Base-by-base conservation (phyloP, 1,140 invertebrate species). In the Chironomus tepperi region DNA sequence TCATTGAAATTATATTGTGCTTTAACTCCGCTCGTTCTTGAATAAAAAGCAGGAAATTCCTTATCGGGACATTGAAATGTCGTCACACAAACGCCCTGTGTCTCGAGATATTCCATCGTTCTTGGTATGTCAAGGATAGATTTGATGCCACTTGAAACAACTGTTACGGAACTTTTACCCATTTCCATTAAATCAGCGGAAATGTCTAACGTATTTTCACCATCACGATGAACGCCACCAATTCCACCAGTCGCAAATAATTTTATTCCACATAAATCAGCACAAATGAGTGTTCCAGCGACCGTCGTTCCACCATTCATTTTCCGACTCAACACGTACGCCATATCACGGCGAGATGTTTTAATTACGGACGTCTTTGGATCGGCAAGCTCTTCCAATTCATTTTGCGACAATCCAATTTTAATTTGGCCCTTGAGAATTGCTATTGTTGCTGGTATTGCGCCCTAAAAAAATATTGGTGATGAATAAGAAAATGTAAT, bases 91-190 rank as follows among this genome's bases (percentile, higher is more conserved):
- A 98, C 95, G 8, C 97, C 96, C 83, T 96, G 89, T 0, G 96
- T 98, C 86, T 98, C 97, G 92, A 99, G 84, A 81, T 91, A 98
- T 82, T 99, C 98, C 42, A 99, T 84, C 0, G 97, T 99, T 79
- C 91, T 90, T 0, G 88, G 89, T 79, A 99, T 96, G 81, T 99
- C 98, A 42, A 99, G 85, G 78, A 99, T 99, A 43, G 96, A 97
- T 85, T 99, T 99, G 47, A 98, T 89, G 15, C 98, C 98, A 78
- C 96, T 94, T 76, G 94, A 98, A 1, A 99, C 89, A 10, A 99
- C 96, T 75, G 93, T 88, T 0, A 98, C 89, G 7, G 91, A 89
- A 75, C 90, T 97, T 73, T 89, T 85, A 7, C 95, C 91, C 21
- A 99, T 85, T 83, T 99, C 97, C 9, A 87, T 89, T 16, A 99